Evolutionary conservation across 2,888 invertebrate genomes (phyloP), one percentile per base, ranked within the genome.

Genomic region (Stenolophus ochropezus): DNA sequence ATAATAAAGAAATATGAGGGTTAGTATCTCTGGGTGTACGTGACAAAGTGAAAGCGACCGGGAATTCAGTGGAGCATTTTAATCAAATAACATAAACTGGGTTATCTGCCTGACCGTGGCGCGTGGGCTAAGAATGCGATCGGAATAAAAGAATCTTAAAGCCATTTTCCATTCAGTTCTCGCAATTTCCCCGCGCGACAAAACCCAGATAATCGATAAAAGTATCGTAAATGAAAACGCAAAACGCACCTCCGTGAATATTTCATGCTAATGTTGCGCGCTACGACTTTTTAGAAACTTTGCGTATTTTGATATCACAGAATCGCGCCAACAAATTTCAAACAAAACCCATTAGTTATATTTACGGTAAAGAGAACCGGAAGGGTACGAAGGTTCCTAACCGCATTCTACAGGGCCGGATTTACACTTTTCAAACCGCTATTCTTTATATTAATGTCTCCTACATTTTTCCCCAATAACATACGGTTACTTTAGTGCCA

Each of bases 281-380:
- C 11, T 42, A 11, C 56, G 73, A 56, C 73, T 47, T 73, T 80
- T 73, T 58, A 23, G 23, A 51, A 73, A 80, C 80, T 73, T 73
- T 56, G 20, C 53, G 71, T 73, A 73, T 80, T 73, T 80, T 80
- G 80, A 73, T 80, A 80, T 47, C 80, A 75, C 53, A 25, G 25
- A 71, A 73, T 73, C 80, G 53, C 47, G 18, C 42, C 49, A 80
- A 80, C 80, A 80, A 80, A 80, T 80, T 80, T 80, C 80, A 73
- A 80, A 80, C 80, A 80, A 80, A 80, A 73, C 58, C 73, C 80
- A 80, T 80, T 80, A 80, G 80, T 71, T 73, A 79, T 69, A 79
- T 69, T 69, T 69, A 69, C 33, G 65, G 27, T 69, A 33, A 61
- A 65, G 61, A 25, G 78, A 49, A 61, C 49, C 42, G 25, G 78